Base-by-base conservation (phyloP, 2,113 vertebrate species). In the Salvelinus namaycush region DNA sequence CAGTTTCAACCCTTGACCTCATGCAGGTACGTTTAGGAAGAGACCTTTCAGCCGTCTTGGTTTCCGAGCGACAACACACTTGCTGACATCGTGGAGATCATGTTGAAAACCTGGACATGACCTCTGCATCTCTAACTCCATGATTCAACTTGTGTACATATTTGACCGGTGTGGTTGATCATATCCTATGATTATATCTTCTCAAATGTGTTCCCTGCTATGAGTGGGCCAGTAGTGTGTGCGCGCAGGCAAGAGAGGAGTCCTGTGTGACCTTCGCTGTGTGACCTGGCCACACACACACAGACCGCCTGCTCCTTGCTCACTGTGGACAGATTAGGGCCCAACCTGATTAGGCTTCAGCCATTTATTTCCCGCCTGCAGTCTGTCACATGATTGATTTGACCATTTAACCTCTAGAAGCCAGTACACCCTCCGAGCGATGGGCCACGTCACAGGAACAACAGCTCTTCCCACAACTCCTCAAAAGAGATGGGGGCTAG, bases 1-100 rank as follows among this genome's bases (percentile, higher is more conserved):
- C 98, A 99, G 81, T 99, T 98, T 91, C 82, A 94, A 48, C 96
- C 97, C 1, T 83, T 99, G 81, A 95, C 95, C 51, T 95, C 98
- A 18, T 99, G 97, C 95, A 97, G 98, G 98, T 99, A 90, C 73
- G 20, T 69, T 24, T 27, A 31, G 62, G 12, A 62, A 13, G 48
- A 1, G 5, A 16, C 34, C 39, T 3, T 11, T 29, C 11, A 27
- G 22, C 59, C 6, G 34, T 67, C 5, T 12, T 8, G 60, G 18
- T 29, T 29, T 66, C 26, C n/a, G 11, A 27, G 22, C 26, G 27
- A 60, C 59, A n/a, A 3, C 18, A 14, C 54, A 18, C 5, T 20
- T 57, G 14, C 54, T 57, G 13, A 14, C 54, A 20, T 57, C 4
- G 57, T 72, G 70, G 69, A 77, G 39, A 44, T 44, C 39, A 11